Percentiles rank a stretch among this genome's conserved stretches.
These are phyloP conservation scores for Misgurnus anguillicaudatus DNA, from an alignment of 2,113 vertebrate species.

Conservation along the genomic window DNA sequence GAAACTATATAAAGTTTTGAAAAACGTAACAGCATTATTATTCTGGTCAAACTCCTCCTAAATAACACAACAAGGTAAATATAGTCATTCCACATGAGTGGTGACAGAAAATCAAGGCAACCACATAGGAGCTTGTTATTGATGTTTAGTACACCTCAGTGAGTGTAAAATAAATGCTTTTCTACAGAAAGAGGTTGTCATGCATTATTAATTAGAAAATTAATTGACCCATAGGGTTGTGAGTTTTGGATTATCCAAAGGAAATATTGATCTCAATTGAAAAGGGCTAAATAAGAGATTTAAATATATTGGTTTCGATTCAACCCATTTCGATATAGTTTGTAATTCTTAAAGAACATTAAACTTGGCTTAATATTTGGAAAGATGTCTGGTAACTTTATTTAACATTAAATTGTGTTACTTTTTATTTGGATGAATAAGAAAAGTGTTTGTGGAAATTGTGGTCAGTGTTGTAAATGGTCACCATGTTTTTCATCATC, in stretches of 20 bases:
- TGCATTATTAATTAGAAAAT: conserved; percentile 49
- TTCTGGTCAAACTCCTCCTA: background rate
- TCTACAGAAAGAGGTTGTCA: conserved; percentile 18
- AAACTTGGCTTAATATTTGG: background rate
- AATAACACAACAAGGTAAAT: background rate
- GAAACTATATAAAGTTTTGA: background rate
- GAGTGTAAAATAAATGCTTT: conserved; percentile 31
- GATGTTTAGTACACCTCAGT: conserved; percentile 15
- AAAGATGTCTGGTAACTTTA: background rate
- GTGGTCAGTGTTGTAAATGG: too few relatives aligned
- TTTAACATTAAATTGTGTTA: too few relatives aligned
- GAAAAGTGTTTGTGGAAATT: too few relatives aligned
- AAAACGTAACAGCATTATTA: too few relatives aligned
- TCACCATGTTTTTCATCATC: too few relatives aligned
- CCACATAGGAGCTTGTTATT: background rate
- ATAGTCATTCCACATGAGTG: background rate
- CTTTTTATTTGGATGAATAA: too few relatives aligned
- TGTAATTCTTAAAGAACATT: background rate
- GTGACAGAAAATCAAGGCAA: conserved; percentile 25
- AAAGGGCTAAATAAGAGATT: background rate
- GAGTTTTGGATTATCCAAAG: conserved; percentile 4
- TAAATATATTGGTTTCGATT: background rate
- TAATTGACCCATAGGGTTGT: conserved; percentile 14
- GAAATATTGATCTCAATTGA: background rate
- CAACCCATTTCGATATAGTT: background rate